Evolutionary conservation across 2,797 vertebrate species (phyloP), one percentile per base, ranked within the genome.

Genomic region (Pipistrellus kuhlii): DNA sequence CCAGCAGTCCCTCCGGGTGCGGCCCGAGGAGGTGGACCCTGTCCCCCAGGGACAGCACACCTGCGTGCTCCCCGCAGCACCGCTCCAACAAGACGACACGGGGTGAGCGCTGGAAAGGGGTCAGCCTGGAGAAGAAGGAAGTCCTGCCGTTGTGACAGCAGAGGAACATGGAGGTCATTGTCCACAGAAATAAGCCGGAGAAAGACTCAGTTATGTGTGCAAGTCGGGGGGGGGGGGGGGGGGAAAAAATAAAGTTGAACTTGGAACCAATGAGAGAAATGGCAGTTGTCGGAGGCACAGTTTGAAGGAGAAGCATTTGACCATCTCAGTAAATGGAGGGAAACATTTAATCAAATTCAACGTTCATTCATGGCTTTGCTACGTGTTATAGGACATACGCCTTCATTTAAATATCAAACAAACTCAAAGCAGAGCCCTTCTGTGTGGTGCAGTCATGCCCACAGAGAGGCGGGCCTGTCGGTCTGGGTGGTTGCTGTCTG

Each of bases 161-260:
- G 35, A 53, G 62, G 53, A 21, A 44, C 14, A 0, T 17, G 44
- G 32, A 41, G 23, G 27, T 44, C 84, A 32, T 51, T 76, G 12
- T 78, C 73, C 20, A n/a, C 38, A 20, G 30, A 80, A 72, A 53
- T 27, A 44, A 53, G 75, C 27, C 41, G 41, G 14, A 73, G 30
- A 87, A 62, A 53, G 20, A 30, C 44, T 81, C n/a, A 35, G 17
- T 71, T 57, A 66, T 27, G 9, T 46, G 30, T 20, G 38, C 30
- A 41, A 23, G 77, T 2, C 4, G 8, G 11, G 0, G 1, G 23
- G 3, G 1, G 4, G 35, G 8, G 11, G 55, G 55, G 23, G 23
- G 10, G 55, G 10, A 20, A 2, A 5, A 18, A 11, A 6, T 3
- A 14, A 32, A 46, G 27, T 55, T 32, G 62, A 55, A 10, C n/a